phyloP scores from a whole-genome alignment of 1,140 invertebrate species.

The Ostrea edulis region DNA sequence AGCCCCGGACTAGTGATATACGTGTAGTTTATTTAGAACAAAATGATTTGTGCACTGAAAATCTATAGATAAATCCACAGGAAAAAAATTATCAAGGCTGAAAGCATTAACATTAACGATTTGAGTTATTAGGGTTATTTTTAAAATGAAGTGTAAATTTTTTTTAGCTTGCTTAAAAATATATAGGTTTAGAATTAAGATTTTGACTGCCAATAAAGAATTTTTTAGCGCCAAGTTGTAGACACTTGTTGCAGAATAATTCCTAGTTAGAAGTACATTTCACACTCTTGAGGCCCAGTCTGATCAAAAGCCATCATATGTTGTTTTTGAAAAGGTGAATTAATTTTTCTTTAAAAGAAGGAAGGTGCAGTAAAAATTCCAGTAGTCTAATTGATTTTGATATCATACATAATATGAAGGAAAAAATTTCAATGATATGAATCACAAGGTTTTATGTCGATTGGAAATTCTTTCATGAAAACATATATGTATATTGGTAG shows the following conservation, averaged over 20 bases:
- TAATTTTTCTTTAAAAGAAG: not conserved
- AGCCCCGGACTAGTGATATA: not conserved
- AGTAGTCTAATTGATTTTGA: not conserved
- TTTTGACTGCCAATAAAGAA: conserved; percentile 1
- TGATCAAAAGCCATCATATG: not conserved
- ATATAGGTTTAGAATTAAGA: not conserved
- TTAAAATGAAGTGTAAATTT: not conserved
- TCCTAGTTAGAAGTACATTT: not conserved
- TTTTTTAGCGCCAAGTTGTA: not conserved
- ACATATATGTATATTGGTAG: conserved; percentile 8
- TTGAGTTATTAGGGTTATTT: conserved; percentile 34
- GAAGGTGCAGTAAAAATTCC: not conserved
- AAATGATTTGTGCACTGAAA: conserved; percentile 13
- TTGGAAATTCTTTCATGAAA: conserved; percentile 24
- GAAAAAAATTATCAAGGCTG: not conserved
- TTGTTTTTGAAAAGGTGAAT: not conserved
- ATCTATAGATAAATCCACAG: not conserved
- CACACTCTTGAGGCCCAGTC: not conserved
- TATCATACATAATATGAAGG: not conserved
- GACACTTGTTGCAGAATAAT: not conserved
- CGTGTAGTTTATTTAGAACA: not conserved
- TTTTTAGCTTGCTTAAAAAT: not conserved
- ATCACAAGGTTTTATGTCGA: conserved; percentile 6
- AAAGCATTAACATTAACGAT: conserved; percentile 1
- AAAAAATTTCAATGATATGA: not conserved